These are phyloP conservation scores for Thunnus maccoyii DNA, from an alignment of 2,113 vertebrate species.

Conservation along the genomic window DNA sequence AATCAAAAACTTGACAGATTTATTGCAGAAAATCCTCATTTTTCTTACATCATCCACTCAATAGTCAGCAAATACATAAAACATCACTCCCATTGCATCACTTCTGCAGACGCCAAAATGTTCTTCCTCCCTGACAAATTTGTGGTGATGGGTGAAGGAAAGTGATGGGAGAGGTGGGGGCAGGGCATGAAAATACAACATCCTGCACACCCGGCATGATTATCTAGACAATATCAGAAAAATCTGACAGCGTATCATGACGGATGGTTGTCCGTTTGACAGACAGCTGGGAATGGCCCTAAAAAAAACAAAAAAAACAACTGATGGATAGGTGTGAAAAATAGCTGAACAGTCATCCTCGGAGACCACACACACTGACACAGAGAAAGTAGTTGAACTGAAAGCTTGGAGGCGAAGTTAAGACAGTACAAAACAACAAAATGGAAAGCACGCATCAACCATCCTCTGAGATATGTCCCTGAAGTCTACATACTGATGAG, in stretches of 20 bases:
- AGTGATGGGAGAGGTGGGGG: slow-evolving; percentile 31
- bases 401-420: slow-evolving; percentile 12
- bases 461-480: not conserved
- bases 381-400: slow-evolving; percentile 20
- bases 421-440: not conserved
- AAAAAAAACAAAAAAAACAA: slow-evolving; percentile 3
- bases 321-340: slow-evolving; percentile 41
- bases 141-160: slow-evolving; percentile 7
- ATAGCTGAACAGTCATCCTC: slow-evolving; percentile 21
- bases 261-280: slow-evolving; percentile 54
- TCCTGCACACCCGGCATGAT: slow-evolving; percentile 46
- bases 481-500: not conserved
- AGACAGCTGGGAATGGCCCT: slow-evolving; percentile 52
- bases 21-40: too few relatives aligned
- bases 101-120: slow-evolving; percentile 12
- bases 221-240: slow-evolving; percentile 45
- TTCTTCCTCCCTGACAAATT: slow-evolving; percentile 20
- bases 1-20: too few relatives aligned
- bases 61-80: too few relatives aligned
- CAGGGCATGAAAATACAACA: slow-evolving; percentile 34
- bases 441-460: not conserved
- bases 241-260: slow-evolving; percentile 36
- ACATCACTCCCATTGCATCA: not conserved
- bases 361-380: slow-evolving; percentile 19
- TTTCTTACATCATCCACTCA: too few relatives aligned